Conservation (phyloP, 1,140 invertebrate species). For the Daktulosphaira vitifoliae region DNA sequence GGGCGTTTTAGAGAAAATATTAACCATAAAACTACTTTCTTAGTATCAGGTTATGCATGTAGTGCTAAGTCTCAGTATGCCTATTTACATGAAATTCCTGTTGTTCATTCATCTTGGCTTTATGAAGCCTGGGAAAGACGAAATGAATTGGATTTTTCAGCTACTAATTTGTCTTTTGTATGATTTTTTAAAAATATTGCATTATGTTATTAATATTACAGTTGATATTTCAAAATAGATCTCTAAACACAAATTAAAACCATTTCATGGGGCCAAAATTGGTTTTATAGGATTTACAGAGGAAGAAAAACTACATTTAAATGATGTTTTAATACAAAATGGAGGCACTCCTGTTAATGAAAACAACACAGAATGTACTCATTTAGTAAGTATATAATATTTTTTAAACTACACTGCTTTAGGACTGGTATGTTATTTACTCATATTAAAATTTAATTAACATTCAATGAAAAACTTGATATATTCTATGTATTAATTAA, state of each 20-base stretch:
- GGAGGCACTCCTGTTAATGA: constrained; percentile 65
- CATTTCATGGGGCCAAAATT: constrained; percentile 76
- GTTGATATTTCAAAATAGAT: constrained; percentile 43
- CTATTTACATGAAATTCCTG: constrained; percentile 74
- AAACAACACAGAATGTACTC: constrained; percentile 74
- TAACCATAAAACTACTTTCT: constrained; percentile 77
- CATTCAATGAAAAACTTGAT: no score
- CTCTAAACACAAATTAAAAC: constrained; percentile 64
- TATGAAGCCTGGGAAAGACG: constrained; percentile 69
- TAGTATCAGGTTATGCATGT: constrained; percentile 75
- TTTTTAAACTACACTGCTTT: no score
- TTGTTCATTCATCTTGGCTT: constrained; percentile 83
- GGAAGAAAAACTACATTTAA: constrained; percentile 84
- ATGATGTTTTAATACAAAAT: constrained; percentile 73
- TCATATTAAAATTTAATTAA: no score
- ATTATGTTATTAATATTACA: neutral
- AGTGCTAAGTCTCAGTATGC: constrained; percentile 86
- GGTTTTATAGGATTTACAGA: constrained; percentile 82
- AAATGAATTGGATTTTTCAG: constrained; percentile 57
- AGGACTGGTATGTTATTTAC: no score
- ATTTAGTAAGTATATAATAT: constrained; percentile 84
- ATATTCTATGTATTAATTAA: no score
- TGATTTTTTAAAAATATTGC: constrained; percentile 44
- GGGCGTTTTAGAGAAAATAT: constrained; percentile 88
- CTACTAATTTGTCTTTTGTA: constrained; percentile 62